These are phyloP conservation scores for Calephelis perditalis DNA, from an alignment of 2,888 invertebrate genomes.

Conservation along the genomic window DNA sequence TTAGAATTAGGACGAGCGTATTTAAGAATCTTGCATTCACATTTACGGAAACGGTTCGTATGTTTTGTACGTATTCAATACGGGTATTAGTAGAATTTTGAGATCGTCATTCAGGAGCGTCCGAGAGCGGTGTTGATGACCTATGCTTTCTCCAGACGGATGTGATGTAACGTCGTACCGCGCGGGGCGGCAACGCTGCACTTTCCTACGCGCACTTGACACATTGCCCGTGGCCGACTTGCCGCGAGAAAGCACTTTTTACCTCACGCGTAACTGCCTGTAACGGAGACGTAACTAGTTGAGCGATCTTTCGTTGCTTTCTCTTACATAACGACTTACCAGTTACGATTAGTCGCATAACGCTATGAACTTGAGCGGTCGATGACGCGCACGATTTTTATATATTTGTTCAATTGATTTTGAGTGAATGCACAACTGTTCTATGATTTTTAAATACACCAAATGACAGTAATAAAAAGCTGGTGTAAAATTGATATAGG, in stretches of 20 bases:
- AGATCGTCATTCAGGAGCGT: conserved; percentile 22
- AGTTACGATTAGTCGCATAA: conserved; percentile 66
- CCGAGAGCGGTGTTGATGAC: conserved; percentile 55
- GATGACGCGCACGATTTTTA: conserved; percentile 36
- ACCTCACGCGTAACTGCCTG: conserved; percentile 64
- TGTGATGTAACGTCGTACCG: conserved; percentile 63
- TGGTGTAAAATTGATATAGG: no score
- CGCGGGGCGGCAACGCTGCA: conserved; percentile 57
- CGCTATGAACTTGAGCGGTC: conserved; percentile 62
- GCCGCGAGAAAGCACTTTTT: conserved; percentile 75
- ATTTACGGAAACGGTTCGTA: conserved; percentile 35
- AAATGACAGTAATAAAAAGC: no score
- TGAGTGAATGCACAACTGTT: no score
- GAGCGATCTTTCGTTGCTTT: conserved; percentile 71
- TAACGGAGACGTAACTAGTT: conserved; percentile 65
- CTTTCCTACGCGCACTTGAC: conserved; percentile 77
- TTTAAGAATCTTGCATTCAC: conserved; percentile 35
- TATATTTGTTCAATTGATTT: no score
- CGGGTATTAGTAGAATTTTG: neutral
- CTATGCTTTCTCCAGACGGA: conserved; percentile 70
- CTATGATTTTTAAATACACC: no score
- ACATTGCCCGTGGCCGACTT: conserved; percentile 77
- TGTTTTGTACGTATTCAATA: conserved; percentile 4
- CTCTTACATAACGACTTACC: conserved; percentile 66
- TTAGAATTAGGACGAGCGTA: conserved; percentile 58